Evolutionary conservation across 2,797 vertebrate genomes (phyloP).

Genomic region (Sebastes oblongus): DNA sequence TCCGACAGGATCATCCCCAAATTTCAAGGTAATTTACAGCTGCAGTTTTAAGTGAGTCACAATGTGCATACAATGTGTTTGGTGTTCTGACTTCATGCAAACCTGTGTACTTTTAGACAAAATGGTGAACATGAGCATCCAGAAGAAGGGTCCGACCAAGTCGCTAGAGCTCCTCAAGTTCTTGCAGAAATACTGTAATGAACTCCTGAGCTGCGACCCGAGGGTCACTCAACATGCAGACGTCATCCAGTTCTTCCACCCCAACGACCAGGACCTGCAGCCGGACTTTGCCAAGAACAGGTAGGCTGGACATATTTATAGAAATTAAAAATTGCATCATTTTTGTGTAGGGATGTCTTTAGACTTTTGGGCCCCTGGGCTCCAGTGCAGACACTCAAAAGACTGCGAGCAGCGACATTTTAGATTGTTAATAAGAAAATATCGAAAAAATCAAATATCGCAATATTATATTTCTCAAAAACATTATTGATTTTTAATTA

Average conservation of each 20-base stretch:
- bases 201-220: constrained; percentile 76
- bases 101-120: constrained; percentile 42
- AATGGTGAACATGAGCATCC: neutral
- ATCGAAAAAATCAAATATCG: too few species aligned
- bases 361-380: neutral
- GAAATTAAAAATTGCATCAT: neutral
- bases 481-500: too few species aligned
- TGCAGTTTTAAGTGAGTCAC: neutral
- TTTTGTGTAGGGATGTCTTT: too few species aligned
- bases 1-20: constrained; percentile 74
- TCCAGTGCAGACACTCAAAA: neutral
- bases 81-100: neutral
- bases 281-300: constrained; percentile 84
- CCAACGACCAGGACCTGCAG: constrained; percentile 84
- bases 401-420: too few species aligned
- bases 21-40: constrained; percentile 67
- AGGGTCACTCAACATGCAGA: constrained; percentile 71
- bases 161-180: constrained; percentile 77
- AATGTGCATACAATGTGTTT: fast-evolving
- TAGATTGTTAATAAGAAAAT: neutral
- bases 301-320: constrained; percentile 59
- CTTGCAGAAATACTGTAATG: constrained; percentile 84
- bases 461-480: too few species aligned
- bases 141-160: constrained; percentile 53
- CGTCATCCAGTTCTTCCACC: constrained; percentile 85